Base-by-base conservation (phyloP, 2,888 invertebrate genomes). In the Teleiodes luculella region DNA sequence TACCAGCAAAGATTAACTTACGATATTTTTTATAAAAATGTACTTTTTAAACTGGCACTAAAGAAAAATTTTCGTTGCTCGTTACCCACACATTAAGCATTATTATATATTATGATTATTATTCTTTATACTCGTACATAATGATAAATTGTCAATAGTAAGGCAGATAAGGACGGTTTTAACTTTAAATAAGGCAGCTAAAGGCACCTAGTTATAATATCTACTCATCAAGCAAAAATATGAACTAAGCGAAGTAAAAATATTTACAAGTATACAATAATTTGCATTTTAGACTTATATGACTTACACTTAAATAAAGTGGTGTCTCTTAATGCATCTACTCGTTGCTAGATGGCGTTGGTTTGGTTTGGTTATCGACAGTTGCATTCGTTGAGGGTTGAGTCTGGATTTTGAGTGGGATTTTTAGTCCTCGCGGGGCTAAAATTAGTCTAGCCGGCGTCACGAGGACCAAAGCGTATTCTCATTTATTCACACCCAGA, bases 401-500 rank as follows among this genome's bases (percentile, higher is more conserved):
- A 37, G 67, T 68, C 66, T 67, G 68, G 56, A 68, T 57, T 49
- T 41, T 39, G 31, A 70, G 39, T 35, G 79, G 77, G 55, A 80
- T 56, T 72, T 77, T 80, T 80, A 87, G 88, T 79, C 86, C 87
- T 57, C 87, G 87, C 66, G 86, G 87, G 48, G 83, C 87, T 71
- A 89, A 77, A 52, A 88, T 82, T 2, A 88, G 77, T 65, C 83
- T 84, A 70, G 86, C 86, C 2, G 87, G 89, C 51, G 86, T 80
- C 72, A 88, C 87, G 80, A 89, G 80, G 72, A 89, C 89, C 83
- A 88, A 76, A 73, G 88, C 89, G 89, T 89, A 89, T 72, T 88
- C 87, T 89, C 89, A 89, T 89, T 93, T 94, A 59, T 95, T 94
- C 51, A 97, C 95, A 20, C 97, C 95, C 20, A 97, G 88, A 61